Percentiles rank a stretch among this genome's conserved stretches.
These are phyloP conservation scores for Chironomus tepperi DNA, from an alignment of 1,140 invertebrate species.

Conservation along the genomic window DNA sequence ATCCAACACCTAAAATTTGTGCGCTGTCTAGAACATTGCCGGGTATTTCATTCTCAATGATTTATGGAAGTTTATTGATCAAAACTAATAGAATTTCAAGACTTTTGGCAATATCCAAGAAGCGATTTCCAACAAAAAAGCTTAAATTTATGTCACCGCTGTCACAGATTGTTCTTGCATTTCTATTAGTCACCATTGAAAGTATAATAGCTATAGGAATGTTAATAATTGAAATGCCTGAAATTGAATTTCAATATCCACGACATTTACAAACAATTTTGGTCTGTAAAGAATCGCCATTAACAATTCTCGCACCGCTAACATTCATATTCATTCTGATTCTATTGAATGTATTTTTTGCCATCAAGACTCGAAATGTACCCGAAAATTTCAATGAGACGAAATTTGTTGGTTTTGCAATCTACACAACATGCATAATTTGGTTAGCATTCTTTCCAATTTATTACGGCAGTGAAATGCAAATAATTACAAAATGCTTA, in stretches of 20 bases:
- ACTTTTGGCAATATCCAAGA: constrained; percentile 74
- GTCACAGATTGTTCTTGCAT: constrained; percentile 55
- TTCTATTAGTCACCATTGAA: constrained; percentile 57
- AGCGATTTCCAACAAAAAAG: constrained; percentile 68
- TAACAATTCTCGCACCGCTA: constrained; percentile 59
- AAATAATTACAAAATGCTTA: constrained; percentile 60
- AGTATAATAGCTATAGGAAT: constrained; percentile 54
- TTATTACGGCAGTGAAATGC: constrained; percentile 58
- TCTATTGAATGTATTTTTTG: constrained; percentile 65
- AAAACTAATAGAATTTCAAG: constrained; percentile 81
- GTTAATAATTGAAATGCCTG: constrained; percentile 53
- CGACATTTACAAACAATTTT: constrained; percentile 44
- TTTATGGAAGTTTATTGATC: constrained; percentile 73
- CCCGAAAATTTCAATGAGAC: constrained; percentile 79
- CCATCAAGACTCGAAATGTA: constrained; percentile 71
- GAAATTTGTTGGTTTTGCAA: constrained; percentile 67
- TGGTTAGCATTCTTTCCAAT: constrained; percentile 76
- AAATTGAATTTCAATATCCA: constrained; percentile 47
- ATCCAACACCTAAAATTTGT: constrained; percentile 58
- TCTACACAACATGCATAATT: constrained; percentile 76
- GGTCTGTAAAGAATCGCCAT: constrained; percentile 54
- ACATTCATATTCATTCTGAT: constrained; percentile 67
- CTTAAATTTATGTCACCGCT: constrained; percentile 50
- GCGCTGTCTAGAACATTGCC: constrained; percentile 59
- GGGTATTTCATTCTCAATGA: constrained; percentile 71